Evolutionary conservation across 2,113 vertebrate genomes (phyloP).

Genomic region (Dromas ardeola): DNA sequence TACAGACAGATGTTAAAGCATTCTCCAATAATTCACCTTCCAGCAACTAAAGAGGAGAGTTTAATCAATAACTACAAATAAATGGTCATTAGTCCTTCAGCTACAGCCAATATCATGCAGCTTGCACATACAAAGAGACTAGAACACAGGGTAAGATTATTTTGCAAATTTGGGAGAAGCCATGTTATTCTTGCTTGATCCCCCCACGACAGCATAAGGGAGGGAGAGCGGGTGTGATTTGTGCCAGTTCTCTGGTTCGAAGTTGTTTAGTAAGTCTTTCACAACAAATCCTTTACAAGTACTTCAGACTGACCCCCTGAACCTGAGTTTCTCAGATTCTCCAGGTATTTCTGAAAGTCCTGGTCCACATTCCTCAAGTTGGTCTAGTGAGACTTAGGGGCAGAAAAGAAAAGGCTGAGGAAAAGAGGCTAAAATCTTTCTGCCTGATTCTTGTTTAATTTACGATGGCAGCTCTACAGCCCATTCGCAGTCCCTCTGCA

Average conservation of each 20-base stretch:
- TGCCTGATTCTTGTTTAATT: not conserved
- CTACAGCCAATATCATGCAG: not conserved
- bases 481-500: not conserved
- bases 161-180: not conserved
- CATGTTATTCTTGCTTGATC: not conserved
- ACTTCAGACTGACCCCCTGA: not conserved
- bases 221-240: not conserved
- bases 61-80: slow-evolving; percentile 7
- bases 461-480: not conserved
- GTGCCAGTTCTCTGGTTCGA: not conserved
- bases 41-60: not conserved
- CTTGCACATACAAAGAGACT: not conserved
- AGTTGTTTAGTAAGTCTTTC: not conserved
- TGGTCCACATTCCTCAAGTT: not conserved
- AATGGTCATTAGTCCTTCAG: not conserved
- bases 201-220: not conserved
- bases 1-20: not conserved
- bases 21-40: not conserved
- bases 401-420: not conserved
- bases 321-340: not conserved
- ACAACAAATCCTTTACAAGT: not conserved
- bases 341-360: not conserved
- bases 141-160: not conserved
- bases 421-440: not conserved
- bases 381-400: not conserved